These are phyloP conservation scores for Lobophora halterata DNA, from an alignment of 2,888 invertebrate genomes.

Conservation along the genomic window DNA sequence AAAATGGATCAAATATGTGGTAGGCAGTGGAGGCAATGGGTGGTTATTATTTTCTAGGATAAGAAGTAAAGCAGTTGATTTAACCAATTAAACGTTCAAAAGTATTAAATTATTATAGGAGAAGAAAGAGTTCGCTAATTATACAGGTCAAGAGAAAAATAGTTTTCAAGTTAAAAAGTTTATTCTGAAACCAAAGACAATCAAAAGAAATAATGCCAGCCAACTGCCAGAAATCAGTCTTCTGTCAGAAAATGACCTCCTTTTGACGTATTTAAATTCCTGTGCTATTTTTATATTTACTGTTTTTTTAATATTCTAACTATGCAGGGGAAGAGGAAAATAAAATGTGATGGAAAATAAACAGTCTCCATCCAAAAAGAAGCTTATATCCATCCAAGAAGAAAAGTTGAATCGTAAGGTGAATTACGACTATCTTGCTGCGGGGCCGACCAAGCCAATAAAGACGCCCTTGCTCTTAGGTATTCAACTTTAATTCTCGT, in stretches of 20 bases:
- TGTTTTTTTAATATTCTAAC: slow-evolving; percentile 47
- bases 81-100: too few relatives aligned
- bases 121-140: too few relatives aligned
- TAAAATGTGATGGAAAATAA: slow-evolving; percentile 78
- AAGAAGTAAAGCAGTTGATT: too few relatives aligned
- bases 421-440: slow-evolving; percentile 52
- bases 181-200: slow-evolving; percentile 24
- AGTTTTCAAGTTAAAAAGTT: not conserved
- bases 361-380: slow-evolving; percentile 64
- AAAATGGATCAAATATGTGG: too few relatives aligned
- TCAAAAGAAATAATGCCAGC: slow-evolving; percentile 47
- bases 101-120: too few relatives aligned
- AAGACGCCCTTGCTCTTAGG: slow-evolving; percentile 55
- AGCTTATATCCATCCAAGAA: slow-evolving; percentile 62
- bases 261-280: slow-evolving; percentile 44
- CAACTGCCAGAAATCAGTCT: slow-evolving; percentile 28
- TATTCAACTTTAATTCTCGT: slow-evolving; percentile 21
- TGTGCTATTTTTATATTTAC: slow-evolving; percentile 38
- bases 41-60: too few relatives aligned
- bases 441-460: slow-evolving; percentile 37
- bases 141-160: too few relatives aligned
- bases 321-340: slow-evolving; percentile 69
- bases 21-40: too few relatives aligned
- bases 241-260: slow-evolving; percentile 50
- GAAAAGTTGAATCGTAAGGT: slow-evolving; percentile 62